Evolutionary conservation across 1,140 invertebrate species (phyloP).

Genomic region (Lamellibrachia luymesi): DNA sequence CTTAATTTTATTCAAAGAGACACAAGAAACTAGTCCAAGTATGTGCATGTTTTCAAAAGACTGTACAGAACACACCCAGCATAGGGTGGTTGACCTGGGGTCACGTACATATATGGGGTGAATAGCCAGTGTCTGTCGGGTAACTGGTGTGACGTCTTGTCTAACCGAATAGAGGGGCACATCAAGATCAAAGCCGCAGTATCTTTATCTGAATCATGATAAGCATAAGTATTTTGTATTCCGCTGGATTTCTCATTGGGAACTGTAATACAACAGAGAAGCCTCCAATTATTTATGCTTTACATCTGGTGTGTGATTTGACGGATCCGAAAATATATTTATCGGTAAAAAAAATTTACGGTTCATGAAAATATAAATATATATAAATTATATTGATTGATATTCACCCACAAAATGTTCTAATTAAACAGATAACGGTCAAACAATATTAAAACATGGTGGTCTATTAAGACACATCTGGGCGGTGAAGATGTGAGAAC

Average conservation of each 20-base stretch:
- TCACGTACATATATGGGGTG: neutral
- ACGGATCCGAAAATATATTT: neutral
- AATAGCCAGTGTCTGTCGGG: neutral
- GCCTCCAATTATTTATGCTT: neutral
- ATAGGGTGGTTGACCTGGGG: neutral
- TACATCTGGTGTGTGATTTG: neutral
- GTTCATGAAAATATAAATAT: no score
- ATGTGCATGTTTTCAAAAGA: neutral
- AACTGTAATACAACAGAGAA: no score
- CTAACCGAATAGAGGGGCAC: neutral
- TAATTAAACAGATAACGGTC: no score
- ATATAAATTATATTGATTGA: no score
- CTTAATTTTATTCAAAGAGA: neutral
- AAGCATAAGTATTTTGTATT: neutral
- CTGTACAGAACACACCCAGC: neutral
- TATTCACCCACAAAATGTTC: no score
- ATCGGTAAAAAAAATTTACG: no score
- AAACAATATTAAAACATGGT: no score
- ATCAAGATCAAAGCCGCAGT: neutral
- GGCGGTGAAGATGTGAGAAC: neutral
- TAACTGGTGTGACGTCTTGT: neutral
- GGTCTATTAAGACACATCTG: neutral
- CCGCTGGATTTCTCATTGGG: neutral
- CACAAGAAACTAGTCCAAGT: neutral
- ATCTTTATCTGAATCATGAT: neutral